Evolutionary conservation across 1,140 invertebrate genomes (phyloP).

Genomic region (Trypoxylus dichotomus): DNA sequence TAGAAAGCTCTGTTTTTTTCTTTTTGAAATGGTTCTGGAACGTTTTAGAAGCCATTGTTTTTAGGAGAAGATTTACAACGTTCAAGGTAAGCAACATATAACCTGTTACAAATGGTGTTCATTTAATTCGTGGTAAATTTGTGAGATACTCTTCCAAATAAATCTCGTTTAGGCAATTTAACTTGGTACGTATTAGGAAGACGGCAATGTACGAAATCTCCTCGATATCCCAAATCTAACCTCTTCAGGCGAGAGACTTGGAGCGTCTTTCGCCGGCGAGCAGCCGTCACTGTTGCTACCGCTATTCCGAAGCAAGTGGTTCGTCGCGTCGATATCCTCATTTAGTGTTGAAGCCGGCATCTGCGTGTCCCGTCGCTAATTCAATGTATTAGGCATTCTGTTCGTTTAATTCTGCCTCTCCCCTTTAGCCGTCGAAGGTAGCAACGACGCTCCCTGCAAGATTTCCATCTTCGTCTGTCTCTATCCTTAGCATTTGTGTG

Average conservation of each 20-base stretch:
- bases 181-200: slow-evolving; percentile 10
- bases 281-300: background rate
- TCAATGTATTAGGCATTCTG: slow-evolving; percentile 35
- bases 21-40: no score
- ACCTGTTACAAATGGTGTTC: background rate
- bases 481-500: background rate
- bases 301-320: background rate
- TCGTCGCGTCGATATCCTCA: slow-evolving; percentile 1
- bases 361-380: slow-evolving; percentile 34
- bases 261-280: background rate
- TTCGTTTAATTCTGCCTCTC: slow-evolving; percentile 33
- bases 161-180: slow-evolving; percentile 22
- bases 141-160: background rate
- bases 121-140: slow-evolving; percentile 15
- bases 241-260: background rate
- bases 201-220: slow-evolving; percentile 14
- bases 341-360: slow-evolving; percentile 10
- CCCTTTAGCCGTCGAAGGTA: slow-evolving; percentile 4
- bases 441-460: background rate
- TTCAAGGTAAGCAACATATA: background rate
- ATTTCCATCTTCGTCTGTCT: background rate
- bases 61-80: no score
- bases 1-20: no score
- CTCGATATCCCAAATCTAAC: background rate
- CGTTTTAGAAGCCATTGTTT: background rate